Evolutionary conservation across 2,797 vertebrate genomes (phyloP).

Genomic region (Thaleichthys pacificus): DNA sequence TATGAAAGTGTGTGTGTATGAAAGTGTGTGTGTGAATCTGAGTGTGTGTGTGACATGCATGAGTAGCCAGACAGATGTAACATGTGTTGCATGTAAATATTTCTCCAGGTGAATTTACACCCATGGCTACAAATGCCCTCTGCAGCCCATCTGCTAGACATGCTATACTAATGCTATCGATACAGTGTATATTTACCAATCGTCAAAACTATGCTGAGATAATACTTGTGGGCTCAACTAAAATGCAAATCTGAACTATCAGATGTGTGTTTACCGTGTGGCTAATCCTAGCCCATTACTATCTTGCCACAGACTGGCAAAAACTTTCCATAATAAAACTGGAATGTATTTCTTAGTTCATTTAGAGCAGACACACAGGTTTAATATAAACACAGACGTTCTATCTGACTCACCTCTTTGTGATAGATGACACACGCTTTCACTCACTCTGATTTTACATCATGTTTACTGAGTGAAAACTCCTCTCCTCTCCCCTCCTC

Average conservation of each 20-base stretch:
- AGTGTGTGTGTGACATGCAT: conserved; percentile 35
- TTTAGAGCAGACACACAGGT: too few species aligned
- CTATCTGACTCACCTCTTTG: too few species aligned
- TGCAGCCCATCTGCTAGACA: conserved; percentile 13
- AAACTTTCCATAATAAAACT: too few species aligned
- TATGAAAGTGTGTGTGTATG: background rate
- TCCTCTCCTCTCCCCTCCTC: too few species aligned
- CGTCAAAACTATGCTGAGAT: background rate
- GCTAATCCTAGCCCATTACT: too few species aligned
- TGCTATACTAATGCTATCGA: background rate
- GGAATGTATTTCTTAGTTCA: too few species aligned
- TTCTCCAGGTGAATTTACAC: conserved; percentile 52
- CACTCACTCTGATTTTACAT: conserved; percentile 21
- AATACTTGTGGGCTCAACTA: background rate
- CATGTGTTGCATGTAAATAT: conserved; percentile 64
- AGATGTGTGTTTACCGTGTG: background rate
- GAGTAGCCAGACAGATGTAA: conserved; percentile 61
- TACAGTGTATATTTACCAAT: too few species aligned
- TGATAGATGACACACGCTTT: conserved; percentile 2
- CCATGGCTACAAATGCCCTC: conserved; percentile 48
- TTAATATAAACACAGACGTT: too few species aligned
- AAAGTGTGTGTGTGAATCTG: background rate
- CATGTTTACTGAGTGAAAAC: too few species aligned
- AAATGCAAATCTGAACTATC: background rate
- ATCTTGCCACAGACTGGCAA: too few species aligned